Percentiles rank a stretch among this genome's conserved stretches.
Conservation (phyloP, 1,140 invertebrate species). For the Fragariocoptes setiger region DNA sequence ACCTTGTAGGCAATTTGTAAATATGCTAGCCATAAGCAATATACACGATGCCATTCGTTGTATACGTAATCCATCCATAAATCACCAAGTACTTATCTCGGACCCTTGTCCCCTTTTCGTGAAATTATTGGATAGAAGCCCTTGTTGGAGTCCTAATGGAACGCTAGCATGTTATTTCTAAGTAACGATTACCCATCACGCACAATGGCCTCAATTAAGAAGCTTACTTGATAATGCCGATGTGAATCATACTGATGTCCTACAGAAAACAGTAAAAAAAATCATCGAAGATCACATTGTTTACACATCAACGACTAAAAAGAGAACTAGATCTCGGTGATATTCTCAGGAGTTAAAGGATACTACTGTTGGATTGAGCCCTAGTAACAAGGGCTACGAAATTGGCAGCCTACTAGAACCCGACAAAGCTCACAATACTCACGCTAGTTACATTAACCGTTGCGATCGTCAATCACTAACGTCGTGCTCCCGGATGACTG, state of each 20-base stretch:
- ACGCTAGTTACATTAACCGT: slow-evolving; percentile 29
- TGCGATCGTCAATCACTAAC: slow-evolving; percentile 15
- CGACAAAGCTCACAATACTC: slow-evolving; percentile 81
- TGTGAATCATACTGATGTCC: background rate
- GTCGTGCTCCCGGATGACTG: slow-evolving; percentile 15
- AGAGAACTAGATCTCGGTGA: slow-evolving; percentile 44
- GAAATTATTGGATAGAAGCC: background rate
- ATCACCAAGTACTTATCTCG: background rate
- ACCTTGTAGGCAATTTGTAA: background rate
- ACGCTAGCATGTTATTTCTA: background rate
- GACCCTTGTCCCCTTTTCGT: background rate
- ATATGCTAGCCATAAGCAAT: background rate
- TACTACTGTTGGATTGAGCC: slow-evolving; percentile 64
- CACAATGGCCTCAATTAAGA: background rate
- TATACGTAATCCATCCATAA: background rate
- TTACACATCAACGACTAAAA: slow-evolving; percentile 53
- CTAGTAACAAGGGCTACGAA: slow-evolving; percentile 57
- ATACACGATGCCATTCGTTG: background rate
- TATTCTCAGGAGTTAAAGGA: slow-evolving; percentile 57
- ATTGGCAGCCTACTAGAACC: slow-evolving; percentile 85
- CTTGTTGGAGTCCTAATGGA: background rate
- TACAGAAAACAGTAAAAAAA: background rate
- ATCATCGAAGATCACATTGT: slow-evolving; percentile 20
- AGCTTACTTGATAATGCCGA: background rate
- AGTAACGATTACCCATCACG: background rate